Evolutionary conservation across 2,797 vertebrate genomes (phyloP), one percentile per base, ranked within the genome.

Genomic region (Setipinna tenuifilis): DNA sequence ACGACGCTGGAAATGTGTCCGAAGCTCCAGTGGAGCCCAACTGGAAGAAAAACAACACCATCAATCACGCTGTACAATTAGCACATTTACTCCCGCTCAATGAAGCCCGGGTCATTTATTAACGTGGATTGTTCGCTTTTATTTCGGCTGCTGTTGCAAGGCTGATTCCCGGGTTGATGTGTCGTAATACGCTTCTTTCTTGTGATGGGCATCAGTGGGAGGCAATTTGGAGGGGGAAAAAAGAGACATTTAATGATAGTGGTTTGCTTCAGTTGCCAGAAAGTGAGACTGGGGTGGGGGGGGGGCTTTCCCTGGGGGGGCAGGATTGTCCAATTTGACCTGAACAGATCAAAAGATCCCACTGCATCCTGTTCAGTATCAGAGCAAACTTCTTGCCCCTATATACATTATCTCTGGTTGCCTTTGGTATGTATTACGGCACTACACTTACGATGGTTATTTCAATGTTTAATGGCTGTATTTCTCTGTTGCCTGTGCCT

Each of bases 101-200:
- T 83, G 82, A 19, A 65, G 83, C 59, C 71, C 71, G 41, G 31
- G 71, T 44, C 71, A 78, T 78, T 78, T 21, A 44, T 78, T 78
- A 78, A 78, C 71, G 16, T 25, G 7, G 71, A 78, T 17, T 78
- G 71, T 78, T 17, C 35, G 35, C 11, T 44, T 78, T 44, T 44
- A 44, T 78, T 41, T 41, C 6, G 19, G 35, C 35, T 21, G 17
- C 71, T 78, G 16, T 9, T 35, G 35, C 35, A 0, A 78, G 71
- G 17, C 71, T 78, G 71, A 78, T 78, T 44, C 7, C 35, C 16
- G 19, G 17, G 35, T n/a, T 44, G 71, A 44, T 78, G 17, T 44
- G 71, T 44, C 3, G 35, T 78, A 41, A 44, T 75, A 21, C 4
- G 35, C 35, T 44, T 54, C 3, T 54, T 41, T 44, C 35, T 2